Evolutionary conservation across 2,888 invertebrate genomes (phyloP).

Genomic region (Himalopsyche kuldschensis): DNA sequence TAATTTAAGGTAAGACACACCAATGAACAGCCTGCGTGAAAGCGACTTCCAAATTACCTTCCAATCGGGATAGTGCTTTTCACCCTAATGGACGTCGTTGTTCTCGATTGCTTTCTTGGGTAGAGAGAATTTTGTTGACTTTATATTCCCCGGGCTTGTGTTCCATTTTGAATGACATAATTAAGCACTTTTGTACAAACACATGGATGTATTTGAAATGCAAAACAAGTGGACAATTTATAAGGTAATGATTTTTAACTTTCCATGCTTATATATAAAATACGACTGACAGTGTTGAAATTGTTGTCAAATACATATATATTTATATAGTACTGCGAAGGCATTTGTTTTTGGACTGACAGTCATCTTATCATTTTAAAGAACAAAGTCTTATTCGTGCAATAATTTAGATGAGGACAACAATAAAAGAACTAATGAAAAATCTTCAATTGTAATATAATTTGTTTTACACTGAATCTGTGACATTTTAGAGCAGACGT

Average conservation of each 20-base stretch:
- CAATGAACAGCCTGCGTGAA: too few species aligned
- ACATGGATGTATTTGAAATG: neutral
- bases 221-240: neutral
- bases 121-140: neutral
- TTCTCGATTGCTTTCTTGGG: neutral
- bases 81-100: neutral
- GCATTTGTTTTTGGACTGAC: too few species aligned
- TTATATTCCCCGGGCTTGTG: neutral
- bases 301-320: too few species aligned
- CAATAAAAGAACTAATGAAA: too few species aligned
- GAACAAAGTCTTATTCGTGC: too few species aligned
- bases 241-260: neutral
- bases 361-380: too few species aligned
- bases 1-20: too few species aligned
- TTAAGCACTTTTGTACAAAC: neutral
- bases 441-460: too few species aligned
- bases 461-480: too few species aligned
- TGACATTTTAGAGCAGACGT: too few species aligned
- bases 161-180: neutral
- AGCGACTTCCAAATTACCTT: neutral
- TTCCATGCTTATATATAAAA: neutral
- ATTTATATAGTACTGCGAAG: too few species aligned
- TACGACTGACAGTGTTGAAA: neutral
- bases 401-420: too few species aligned
- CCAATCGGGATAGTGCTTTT: neutral